A percentile compares a stretch with the other conserved stretches of the same genome.
Evolutionary conservation across 2,113 vertebrate genomes (phyloP).

Genomic region (Hylia prasina): DNA sequence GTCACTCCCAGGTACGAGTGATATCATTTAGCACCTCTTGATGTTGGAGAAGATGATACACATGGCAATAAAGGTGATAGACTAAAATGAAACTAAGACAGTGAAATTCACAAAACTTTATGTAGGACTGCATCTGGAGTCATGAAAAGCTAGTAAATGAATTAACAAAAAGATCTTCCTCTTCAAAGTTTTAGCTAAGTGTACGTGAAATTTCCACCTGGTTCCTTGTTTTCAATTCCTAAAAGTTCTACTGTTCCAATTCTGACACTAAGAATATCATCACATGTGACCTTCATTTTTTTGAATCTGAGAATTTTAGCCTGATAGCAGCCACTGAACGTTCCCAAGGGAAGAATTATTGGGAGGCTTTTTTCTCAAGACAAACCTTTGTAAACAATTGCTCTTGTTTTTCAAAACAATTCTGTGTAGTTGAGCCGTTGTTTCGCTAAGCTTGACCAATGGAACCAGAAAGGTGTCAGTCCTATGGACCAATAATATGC

Average conservation of each 20-base stretch:
- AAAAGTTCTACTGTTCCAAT: background rate
- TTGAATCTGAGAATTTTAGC: too few species aligned
- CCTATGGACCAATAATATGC: too few species aligned
- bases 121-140: background rate
- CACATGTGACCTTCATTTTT: too few species aligned
- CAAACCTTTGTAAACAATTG: too few species aligned
- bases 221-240: background rate
- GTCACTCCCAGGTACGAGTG: background rate
- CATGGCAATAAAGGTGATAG: background rate
- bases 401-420: too few species aligned
- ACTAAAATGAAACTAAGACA: background rate
- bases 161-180: background rate
- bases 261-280: background rate
- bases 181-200: background rate
- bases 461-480: too few species aligned
- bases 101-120: background rate
- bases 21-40: slow-evolving; percentile 3
- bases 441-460: too few species aligned
- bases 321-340: too few species aligned
- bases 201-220: background rate
- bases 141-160: background rate
- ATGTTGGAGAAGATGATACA: background rate
- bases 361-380: too few species aligned
- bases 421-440: too few species aligned
- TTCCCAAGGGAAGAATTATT: too few species aligned